Conservation (phyloP, 2,797 vertebrate genomes). For the Anabacerthia variegaticeps region DNA sequence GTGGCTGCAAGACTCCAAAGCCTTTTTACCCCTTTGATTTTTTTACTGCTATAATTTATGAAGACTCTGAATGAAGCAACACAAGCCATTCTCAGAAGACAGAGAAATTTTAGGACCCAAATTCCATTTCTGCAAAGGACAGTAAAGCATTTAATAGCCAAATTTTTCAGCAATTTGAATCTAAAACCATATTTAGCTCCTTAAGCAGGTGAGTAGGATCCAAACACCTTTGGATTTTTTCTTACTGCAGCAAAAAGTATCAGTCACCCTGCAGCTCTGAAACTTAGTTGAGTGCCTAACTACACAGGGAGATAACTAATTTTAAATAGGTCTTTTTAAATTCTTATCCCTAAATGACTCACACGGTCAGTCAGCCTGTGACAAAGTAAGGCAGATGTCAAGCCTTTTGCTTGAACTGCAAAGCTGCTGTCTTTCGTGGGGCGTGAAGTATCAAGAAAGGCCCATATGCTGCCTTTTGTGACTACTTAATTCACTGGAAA, state of each 20-base stretch:
- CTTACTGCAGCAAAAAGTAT: neutral
- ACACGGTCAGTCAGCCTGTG: neutral
- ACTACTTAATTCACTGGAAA: neutral
- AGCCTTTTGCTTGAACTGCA: slow-evolving; percentile 27
- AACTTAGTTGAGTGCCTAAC: neutral
- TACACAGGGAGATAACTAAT: neutral
- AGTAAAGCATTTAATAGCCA: neutral
- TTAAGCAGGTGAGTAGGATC: neutral
- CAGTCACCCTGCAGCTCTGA: neutral
- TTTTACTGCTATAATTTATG: neutral
- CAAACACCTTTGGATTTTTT: neutral
- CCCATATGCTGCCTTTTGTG: slow-evolving; percentile 6
- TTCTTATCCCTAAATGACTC: slow-evolving; percentile 14
- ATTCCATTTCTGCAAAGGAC: neutral
- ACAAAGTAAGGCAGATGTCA: slow-evolving; percentile 35
- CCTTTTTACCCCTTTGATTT: neutral
- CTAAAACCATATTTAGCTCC: neutral
- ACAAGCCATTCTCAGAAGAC: neutral
- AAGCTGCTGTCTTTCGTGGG: slow-evolving; percentile 7
- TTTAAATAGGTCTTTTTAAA: slow-evolving; percentile 21
- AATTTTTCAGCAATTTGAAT: neutral
- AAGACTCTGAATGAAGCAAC: neutral
- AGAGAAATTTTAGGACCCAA: neutral
- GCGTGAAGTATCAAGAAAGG: neutral
- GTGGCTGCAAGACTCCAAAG: neutral